phyloP scores from a whole-genome alignment of 2,113 vertebrate species.

The Willisornis vidua region DNA sequence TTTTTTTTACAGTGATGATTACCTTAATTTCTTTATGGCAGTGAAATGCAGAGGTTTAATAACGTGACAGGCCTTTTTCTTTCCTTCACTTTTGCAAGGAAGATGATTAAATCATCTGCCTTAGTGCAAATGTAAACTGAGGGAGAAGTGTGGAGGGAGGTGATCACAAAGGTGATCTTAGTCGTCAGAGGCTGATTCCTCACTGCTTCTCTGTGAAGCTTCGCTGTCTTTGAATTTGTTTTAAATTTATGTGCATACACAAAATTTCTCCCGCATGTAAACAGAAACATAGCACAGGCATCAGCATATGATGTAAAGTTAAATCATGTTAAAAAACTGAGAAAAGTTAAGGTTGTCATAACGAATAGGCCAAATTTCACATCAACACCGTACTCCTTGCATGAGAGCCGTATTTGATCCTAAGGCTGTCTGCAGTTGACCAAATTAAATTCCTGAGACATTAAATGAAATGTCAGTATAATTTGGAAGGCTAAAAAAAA shows the following conservation, averaged over 20 bases:
- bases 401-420: background rate
- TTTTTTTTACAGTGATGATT: background rate
- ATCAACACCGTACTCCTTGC: background rate
- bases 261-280: background rate
- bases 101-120: background rate
- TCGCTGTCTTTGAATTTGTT: background rate
- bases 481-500: background rate
- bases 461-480: background rate
- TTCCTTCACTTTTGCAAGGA: background rate
- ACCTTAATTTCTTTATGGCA: constrained; percentile 55
- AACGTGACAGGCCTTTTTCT: background rate
- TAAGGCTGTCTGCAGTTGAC: background rate
- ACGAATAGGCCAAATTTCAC: background rate
- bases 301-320: background rate
- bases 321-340: background rate
- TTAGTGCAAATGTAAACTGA: background rate
- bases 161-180: background rate
- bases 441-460: background rate
- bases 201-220: background rate
- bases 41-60: background rate
- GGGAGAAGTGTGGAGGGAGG: background rate
- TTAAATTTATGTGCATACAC: accelerated
- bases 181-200: background rate
- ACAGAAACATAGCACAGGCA: background rate
- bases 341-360: background rate